Base-by-base conservation (phyloP, 37 sponge, comb jelly and placozoan genomes). In the Geodia barretti region DNA sequence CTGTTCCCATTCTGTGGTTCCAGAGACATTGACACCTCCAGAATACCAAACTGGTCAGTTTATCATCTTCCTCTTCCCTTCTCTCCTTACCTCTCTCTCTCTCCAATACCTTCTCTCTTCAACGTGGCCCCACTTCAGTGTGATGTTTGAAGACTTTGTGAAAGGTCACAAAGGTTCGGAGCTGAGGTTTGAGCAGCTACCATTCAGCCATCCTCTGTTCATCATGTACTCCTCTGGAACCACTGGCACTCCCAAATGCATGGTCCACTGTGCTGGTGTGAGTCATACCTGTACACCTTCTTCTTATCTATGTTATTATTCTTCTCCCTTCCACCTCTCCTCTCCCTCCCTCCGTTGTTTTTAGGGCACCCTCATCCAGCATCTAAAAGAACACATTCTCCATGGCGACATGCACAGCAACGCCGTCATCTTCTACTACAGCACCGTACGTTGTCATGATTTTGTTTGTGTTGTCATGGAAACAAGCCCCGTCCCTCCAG, bases 161-260 rank as follows among this genome's bases (percentile, higher is more conserved):
- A 58, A 36, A n/a, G 84, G 78, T 7, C 74, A 73, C 62, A 62
- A 63, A 3, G 74, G 78, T 1, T 78, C 82, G 5, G 73, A 75
- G 24, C 34, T 98, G 63, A 36, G 62, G 24, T 98, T 94, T 78
- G 91, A 89, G 47, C 99, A 96, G 82, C 81, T 98, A 0, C 99
- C 99, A 42, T 98, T 98, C 86, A 96, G 96, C 77, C 97, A 98
- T 74, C 99, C 99, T 43, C 86, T 98, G 38, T 98, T 94, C 82
- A 87, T 98, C 58, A 98, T 98, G 99, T 98, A 87, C 88, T 89
- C 93, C 37, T 94, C 95, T 21, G 99, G 99, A 29, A 98, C 99
- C 28, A 98, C 99, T 74, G 99, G 99, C 26, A 70, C 85, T 35
- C 99, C 99, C 20, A 98, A 98, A 76, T 98, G 97, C 74, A 98